These are phyloP conservation scores for Pelodiscus sinensis DNA, from an alignment of 2,113 vertebrate genomes.

Conservation along the genomic window DNA sequence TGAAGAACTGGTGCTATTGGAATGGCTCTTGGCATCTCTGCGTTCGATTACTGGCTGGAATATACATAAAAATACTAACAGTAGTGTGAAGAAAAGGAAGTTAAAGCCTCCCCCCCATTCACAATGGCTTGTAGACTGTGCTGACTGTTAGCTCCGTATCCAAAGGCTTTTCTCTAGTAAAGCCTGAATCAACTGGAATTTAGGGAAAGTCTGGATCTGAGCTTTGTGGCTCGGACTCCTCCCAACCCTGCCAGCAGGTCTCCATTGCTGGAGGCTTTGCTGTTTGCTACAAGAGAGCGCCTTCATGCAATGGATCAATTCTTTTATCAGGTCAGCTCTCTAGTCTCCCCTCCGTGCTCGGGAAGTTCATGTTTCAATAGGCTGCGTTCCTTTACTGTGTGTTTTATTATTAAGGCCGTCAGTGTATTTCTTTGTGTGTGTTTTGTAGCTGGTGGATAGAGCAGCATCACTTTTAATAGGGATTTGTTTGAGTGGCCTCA, in stretches of 20 bases:
- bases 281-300: neutral
- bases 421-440: neutral
- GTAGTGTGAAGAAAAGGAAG: neutral
- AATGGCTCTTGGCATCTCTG: neutral
- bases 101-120: fast-evolving
- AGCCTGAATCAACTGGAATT: fast-evolving
- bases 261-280: neutral
- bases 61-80: neutral
- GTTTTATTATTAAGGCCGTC: neutral
- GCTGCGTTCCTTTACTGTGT: neutral
- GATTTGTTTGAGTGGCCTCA: constrained; percentile 10
- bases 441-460: neutral
- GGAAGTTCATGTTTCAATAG: neutral
- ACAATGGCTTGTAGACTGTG: fast-evolving
- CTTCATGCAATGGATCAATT: fast-evolving
- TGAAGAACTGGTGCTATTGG: neutral
- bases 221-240: fast-evolving
- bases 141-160: neutral
- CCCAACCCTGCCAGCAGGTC: neutral
- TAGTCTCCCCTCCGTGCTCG: neutral
- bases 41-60: fast-evolving
- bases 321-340: neutral
- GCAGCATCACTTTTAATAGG: neutral
- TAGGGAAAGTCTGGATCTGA: fast-evolving
- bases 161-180: neutral